Conservation (phyloP, 2,797 vertebrate species). For the Gadopsis marmoratus region DNA sequence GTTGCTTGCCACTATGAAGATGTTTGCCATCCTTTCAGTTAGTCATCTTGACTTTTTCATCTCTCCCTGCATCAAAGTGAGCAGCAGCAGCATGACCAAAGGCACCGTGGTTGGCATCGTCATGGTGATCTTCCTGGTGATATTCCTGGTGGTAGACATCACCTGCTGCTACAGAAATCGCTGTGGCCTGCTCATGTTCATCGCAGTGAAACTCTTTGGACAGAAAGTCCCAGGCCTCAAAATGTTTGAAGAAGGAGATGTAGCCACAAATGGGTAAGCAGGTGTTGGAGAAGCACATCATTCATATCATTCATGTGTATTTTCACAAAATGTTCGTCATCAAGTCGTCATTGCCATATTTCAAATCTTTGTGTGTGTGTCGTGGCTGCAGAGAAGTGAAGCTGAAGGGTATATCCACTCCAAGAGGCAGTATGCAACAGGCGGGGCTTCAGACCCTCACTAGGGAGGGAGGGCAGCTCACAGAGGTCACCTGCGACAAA, state of each 20-base stretch:
- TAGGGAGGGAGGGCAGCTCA: slow-evolving; percentile 61
- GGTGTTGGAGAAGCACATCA: neutral
- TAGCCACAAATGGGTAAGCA: slow-evolving; percentile 63
- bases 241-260: slow-evolving; percentile 76
- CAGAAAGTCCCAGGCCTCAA: slow-evolving; percentile 77
- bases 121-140: slow-evolving; percentile 84
- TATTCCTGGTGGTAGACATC: slow-evolving; percentile 84
- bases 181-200: slow-evolving; percentile 86
- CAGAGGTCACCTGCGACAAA: slow-evolving; percentile 84
- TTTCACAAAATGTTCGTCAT: neutral
- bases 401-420: slow-evolving; percentile 76
- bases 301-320: neutral
- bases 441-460: slow-evolving; percentile 47
- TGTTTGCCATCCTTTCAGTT: neutral
- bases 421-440: slow-evolving; percentile 74
- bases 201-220: slow-evolving; percentile 84
- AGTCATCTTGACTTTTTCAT: neutral
- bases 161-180: slow-evolving; percentile 87
- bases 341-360: neutral
- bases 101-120: slow-evolving; percentile 84
- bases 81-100: slow-evolving; percentile 76
- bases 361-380: slow-evolving; percentile 47
- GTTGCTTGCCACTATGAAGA: neutral
- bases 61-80: slow-evolving; percentile 39
- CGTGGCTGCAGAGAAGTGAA: slow-evolving; percentile 79